Conservation (phyloP, 2,888 invertebrate species). For the Trissolcus brochymenae region DNA sequence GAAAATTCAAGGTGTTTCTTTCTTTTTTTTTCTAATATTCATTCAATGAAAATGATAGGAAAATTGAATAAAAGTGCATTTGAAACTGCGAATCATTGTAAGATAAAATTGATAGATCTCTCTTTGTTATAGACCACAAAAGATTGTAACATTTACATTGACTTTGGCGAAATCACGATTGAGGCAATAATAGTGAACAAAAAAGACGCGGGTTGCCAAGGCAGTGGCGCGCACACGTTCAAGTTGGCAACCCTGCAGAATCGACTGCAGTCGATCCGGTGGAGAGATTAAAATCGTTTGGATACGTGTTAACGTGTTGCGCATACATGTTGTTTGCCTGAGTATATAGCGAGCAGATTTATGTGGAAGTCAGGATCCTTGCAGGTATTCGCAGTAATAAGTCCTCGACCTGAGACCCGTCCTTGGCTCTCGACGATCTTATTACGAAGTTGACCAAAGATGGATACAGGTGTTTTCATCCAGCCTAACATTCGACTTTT, state of each 20-base stretch:
- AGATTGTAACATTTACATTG: slow-evolving; percentile 41
- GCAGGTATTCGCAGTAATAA: slow-evolving; percentile 62
- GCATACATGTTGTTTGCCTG: slow-evolving; percentile 62
- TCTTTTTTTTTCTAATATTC: no score
- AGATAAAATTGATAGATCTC: slow-evolving; percentile 26
- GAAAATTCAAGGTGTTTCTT: no score
- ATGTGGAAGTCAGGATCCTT: slow-evolving; percentile 65
- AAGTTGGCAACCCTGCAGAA: slow-evolving; percentile 64
- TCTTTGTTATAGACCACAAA: slow-evolving; percentile 36
- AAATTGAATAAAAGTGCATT: no score
- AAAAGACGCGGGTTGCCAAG: slow-evolving; percentile 49
- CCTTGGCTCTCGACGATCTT: slow-evolving; percentile 60
- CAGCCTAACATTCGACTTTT: slow-evolving; percentile 45
- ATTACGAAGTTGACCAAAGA: slow-evolving; percentile 59
- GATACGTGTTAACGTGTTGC: slow-evolving; percentile 69
- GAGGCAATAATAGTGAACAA: slow-evolving; percentile 49
- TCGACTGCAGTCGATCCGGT: slow-evolving; percentile 64
- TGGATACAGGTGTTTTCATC: slow-evolving; percentile 58
- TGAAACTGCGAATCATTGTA: no score
- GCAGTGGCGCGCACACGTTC: slow-evolving; percentile 24
- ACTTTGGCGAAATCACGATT: slow-evolving; percentile 50
- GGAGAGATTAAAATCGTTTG: slow-evolving; percentile 67
- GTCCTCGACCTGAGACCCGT: slow-evolving; percentile 60
- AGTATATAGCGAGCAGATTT: slow-evolving; percentile 65
- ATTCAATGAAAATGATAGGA: no score